Conservation (phyloP, 1,140 invertebrate species). For the Trachelipus rathkii region DNA sequence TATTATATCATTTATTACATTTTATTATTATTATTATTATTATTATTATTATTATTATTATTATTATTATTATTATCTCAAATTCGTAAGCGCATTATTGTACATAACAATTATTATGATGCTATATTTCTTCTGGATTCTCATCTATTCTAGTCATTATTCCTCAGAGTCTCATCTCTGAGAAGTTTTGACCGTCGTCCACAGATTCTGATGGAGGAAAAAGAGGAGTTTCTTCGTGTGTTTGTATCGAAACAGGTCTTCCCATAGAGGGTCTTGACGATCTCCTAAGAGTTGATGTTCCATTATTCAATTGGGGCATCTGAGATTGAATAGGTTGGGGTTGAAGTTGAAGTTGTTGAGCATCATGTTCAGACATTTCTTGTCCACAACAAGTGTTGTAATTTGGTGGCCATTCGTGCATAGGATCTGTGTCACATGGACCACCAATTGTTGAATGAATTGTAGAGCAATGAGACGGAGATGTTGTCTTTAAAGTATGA, state of each 20-base stretch:
- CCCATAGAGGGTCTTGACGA: background rate
- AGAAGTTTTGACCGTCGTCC: background rate
- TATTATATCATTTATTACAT: no score
- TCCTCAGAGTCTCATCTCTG: background rate
- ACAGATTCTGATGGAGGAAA: background rate
- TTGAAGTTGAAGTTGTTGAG: background rate
- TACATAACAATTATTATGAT: no score
- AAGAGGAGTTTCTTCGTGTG: background rate
- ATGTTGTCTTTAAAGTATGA: background rate
- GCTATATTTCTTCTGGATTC: background rate
- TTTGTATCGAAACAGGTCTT: background rate
- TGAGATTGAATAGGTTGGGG: background rate
- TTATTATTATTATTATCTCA: no score
- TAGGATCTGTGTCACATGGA: background rate
- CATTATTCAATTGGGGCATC: background rate
- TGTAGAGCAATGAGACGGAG: background rate
- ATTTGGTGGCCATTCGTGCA: background rate
- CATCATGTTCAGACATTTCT: background rate
- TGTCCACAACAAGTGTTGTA: background rate
- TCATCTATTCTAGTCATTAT: background rate
- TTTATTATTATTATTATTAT: no score
- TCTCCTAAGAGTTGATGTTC: background rate
- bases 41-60: no score
- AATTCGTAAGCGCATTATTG: no score
- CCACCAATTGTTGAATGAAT: background rate